Evolutionary conservation across 1,140 invertebrate species (phyloP), one percentile per base, ranked within the genome.

Genomic region (Euwallacea fornicatus): DNA sequence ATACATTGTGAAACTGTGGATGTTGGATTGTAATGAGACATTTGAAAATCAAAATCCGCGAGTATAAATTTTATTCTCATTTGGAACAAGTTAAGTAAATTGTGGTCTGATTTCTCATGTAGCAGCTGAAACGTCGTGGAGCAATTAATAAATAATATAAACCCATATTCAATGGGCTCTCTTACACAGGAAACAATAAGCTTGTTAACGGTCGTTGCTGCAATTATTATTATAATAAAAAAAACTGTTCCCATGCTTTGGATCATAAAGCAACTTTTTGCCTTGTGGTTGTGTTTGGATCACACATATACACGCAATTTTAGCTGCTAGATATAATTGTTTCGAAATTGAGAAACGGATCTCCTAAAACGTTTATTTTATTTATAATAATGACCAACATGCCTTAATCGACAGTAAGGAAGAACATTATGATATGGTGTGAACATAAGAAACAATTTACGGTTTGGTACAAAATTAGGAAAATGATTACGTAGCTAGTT

Each of bases 141-240:
- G 21, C 21, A 33, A 33, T 33, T 33, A 33, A 33, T 33, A 33
- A 16, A 13, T 58, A 16, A 16, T 58, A 58, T 58, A 16, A 58
- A 16, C 21, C 21, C 13, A 58, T 58, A 33, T 58, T 58, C 21
- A 58, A 58, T 58, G 21, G 41, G 60, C 11, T 42, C 62, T 64
- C 62, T 53, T 64, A 41, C 62, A 64, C 62, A 64, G 62, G 62
- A 66, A 54, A 66, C 64, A 66, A 66, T 66, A 33, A 66, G 47
- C 64, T 66, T 66, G 53, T 66, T 66, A 66, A 55, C 64, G 64
- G 64, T 66, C 11, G 64, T 11, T 15, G 53, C 9, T 13, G 64
- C 13, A 66, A 66, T 66, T 42, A 66, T 54, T 64, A 64, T 61
- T 15, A 61, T 43, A n/a, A 61, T 13, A 66, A 55, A 46, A 65